Percentiles rank a stretch among this genome's conserved stretches.
phyloP scores from a whole-genome alignment of 2,113 vertebrate genomes.

The Ornithorhynchus anatinus region DNA sequence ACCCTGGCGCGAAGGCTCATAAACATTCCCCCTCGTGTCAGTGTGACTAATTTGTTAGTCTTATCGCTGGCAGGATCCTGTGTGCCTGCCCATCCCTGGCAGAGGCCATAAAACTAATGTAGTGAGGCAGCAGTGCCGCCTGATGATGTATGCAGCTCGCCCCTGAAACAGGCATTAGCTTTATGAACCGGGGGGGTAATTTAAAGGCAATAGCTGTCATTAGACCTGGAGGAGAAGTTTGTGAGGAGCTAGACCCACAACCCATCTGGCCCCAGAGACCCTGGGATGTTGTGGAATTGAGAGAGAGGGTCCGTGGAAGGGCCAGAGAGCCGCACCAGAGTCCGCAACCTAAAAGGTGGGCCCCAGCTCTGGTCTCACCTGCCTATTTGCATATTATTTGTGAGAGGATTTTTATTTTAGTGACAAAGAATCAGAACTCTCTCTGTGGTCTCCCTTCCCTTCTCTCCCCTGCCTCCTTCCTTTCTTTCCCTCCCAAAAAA shows the following conservation, averaged over 20 bases:
- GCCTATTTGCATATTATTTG: too few relatives aligned
- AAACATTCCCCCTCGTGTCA: slow-evolving; percentile 65
- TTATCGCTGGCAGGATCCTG: slow-evolving; percentile 72
- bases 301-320: too few relatives aligned
- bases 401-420: too few relatives aligned
- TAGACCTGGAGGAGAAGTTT: slow-evolving; percentile 38
- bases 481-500: not conserved
- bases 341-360: too few relatives aligned
- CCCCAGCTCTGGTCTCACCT: too few relatives aligned
- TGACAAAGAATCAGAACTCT: too few relatives aligned
- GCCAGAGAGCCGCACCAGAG: too few relatives aligned
- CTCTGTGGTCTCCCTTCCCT: not conserved
- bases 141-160: slow-evolving; percentile 71
- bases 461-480: not conserved
- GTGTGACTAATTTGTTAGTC: slow-evolving; percentile 82
- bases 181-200: slow-evolving; percentile 72
- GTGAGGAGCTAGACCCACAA: too few relatives aligned
- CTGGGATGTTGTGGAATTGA: too few relatives aligned
- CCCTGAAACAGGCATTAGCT: slow-evolving; percentile 66
- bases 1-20: not conserved
- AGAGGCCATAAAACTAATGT: slow-evolving; percentile 74
- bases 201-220: slow-evolving; percentile 70
- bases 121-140: slow-evolving; percentile 58
- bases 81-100: slow-evolving; percentile 52
- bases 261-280: too few relatives aligned